Percentiles rank a stretch among this genome's conserved stretches.
These are phyloP conservation scores for Orussus abietinus DNA, from an alignment of 1,140 invertebrate species.

Conservation along the genomic window DNA sequence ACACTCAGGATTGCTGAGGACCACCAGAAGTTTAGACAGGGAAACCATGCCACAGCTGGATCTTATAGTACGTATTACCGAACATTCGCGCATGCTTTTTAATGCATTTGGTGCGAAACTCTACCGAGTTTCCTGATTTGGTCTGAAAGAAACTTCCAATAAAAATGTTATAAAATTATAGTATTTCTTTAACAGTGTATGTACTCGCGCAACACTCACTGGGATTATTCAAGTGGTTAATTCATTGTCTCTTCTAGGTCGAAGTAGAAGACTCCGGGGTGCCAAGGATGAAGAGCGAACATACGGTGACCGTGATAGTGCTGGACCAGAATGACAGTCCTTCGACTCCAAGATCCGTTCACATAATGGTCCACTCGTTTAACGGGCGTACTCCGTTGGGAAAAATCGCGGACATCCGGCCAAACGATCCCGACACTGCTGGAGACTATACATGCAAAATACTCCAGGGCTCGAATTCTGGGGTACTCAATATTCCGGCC, in stretches of 20 bases:
- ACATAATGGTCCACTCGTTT: constrained; percentile 75
- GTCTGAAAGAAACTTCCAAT: too few species aligned
- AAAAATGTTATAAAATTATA: too few species aligned
- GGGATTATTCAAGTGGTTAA: too few species aligned
- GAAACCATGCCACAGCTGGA: constrained; percentile 73
- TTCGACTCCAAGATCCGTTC: constrained; percentile 76
- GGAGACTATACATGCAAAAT: constrained; percentile 87
- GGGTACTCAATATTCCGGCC: constrained; percentile 67
- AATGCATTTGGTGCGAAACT: too few species aligned
- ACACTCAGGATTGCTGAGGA: constrained; percentile 75
- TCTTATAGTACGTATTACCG: constrained; percentile 54
- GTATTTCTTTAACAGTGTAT: too few species aligned
- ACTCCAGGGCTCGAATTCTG: constrained; percentile 57
- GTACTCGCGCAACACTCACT: not conserved
- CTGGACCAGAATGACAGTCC: constrained; percentile 91
- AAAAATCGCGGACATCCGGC: constrained; percentile 85
- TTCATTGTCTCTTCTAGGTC: constrained; percentile 60
- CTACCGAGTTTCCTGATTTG: too few species aligned
- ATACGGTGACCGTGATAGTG: constrained; percentile 72
- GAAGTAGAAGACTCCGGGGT: constrained; percentile 86
- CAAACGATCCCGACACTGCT: constrained; percentile 82
- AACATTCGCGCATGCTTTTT: not conserved
- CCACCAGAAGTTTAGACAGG: constrained; percentile 75
- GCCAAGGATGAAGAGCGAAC: constrained; percentile 76
- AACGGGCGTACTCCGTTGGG: constrained; percentile 68